Evolutionary conservation across 1,140 invertebrate species (phyloP).

Genomic region (Papilio helenus): DNA sequence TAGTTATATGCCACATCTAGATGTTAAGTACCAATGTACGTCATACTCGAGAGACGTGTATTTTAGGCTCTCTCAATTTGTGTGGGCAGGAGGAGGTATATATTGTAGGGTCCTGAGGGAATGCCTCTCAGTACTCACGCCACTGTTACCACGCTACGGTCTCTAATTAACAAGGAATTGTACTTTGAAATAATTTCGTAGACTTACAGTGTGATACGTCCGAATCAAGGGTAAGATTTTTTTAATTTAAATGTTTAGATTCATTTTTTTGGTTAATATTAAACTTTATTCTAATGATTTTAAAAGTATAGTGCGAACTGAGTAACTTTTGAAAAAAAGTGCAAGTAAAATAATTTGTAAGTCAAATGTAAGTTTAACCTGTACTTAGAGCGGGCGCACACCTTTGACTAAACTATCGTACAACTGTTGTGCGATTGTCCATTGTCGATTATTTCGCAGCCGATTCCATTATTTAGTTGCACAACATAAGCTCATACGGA

Average conservation of each 20-base stretch:
- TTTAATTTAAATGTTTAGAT: neutral
- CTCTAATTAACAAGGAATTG: neutral
- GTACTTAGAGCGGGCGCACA: too few relatives aligned
- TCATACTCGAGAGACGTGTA: slow-evolving; percentile 14
- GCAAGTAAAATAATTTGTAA: too few relatives aligned
- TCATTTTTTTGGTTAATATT: neutral
- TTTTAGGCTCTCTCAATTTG: slow-evolving; percentile 29
- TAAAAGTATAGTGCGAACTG: too few relatives aligned
- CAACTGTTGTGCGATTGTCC: too few relatives aligned
- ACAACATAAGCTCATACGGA: too few relatives aligned
- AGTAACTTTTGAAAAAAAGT: too few relatives aligned
- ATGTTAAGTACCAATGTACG: neutral
- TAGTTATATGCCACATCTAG: slow-evolving; percentile 13
- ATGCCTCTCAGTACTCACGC: neutral
- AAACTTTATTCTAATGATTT: too few relatives aligned
- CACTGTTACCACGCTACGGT: neutral
- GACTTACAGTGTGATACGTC: neutral
- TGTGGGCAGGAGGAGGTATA: slow-evolving; percentile 33
- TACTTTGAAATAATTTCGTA: neutral
- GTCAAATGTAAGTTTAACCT: too few relatives aligned
- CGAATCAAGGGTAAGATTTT: neutral
- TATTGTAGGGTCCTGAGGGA: slow-evolving; percentile 19
- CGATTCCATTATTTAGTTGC: too few relatives aligned
- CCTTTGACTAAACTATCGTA: too few relatives aligned
- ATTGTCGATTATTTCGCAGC: too few relatives aligned